A percentile compares a stretch with the other conserved stretches of the same genome.
phyloP scores from a whole-genome alignment of 1,140 invertebrate species.

The Bombus picipes region DNA sequence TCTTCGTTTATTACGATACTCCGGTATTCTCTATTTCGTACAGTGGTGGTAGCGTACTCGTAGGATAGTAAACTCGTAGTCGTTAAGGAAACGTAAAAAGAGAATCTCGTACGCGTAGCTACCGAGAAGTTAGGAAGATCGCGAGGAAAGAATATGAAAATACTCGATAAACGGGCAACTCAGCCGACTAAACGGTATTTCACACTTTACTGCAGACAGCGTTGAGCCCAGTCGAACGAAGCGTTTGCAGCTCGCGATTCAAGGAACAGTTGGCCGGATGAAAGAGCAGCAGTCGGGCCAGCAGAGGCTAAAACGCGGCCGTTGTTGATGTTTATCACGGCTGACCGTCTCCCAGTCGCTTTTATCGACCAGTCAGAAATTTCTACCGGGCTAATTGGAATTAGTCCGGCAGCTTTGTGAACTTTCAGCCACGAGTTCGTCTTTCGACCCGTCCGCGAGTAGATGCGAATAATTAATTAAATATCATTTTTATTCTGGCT shows the following conservation, averaged over 20 bases:
- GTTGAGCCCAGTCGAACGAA: neutral
- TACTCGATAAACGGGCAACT: neutral
- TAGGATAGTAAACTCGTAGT: too few species aligned
- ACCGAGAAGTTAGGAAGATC: neutral
- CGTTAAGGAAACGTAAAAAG: neutral
- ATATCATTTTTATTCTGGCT: neutral
- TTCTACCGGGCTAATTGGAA: constrained; percentile 13
- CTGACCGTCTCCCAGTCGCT: neutral
- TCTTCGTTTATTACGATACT: too few species aligned
- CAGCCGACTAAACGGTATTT: constrained; percentile 2
- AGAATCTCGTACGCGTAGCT: neutral
- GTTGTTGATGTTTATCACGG: constrained; percentile 24
- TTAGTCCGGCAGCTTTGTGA: constrained; percentile 1
- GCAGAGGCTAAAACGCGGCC: neutral
- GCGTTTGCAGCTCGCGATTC: constrained; percentile 1
- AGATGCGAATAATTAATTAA: neutral
- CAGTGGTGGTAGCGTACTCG: too few species aligned
- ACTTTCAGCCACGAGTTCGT: neutral
- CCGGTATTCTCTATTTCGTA: too few species aligned
- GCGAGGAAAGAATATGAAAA: neutral
- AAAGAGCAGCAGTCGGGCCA: constrained; percentile 11
- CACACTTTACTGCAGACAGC: neutral
- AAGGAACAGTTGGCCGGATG: constrained; percentile 8
- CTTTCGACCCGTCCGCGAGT: neutral
- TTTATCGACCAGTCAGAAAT: constrained; percentile 3